A percentile compares a stretch with the other conserved stretches of the same genome.
These are phyloP conservation scores for Ips typographus DNA, from an alignment of 1,140 invertebrate genomes.

Conservation along the genomic window DNA sequence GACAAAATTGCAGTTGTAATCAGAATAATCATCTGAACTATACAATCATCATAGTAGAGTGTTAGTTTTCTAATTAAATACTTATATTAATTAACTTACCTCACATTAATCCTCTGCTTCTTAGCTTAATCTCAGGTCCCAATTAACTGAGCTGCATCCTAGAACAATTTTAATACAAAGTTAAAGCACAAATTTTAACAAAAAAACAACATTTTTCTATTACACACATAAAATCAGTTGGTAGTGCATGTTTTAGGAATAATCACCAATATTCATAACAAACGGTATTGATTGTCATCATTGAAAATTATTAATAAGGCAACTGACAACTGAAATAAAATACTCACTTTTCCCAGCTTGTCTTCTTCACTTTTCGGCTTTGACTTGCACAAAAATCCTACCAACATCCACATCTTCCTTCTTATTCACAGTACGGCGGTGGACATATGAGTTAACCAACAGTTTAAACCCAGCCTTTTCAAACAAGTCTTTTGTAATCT, in stretches of 20 bases:
- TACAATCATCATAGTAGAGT: slow-evolving; percentile 44
- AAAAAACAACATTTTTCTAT: too few species aligned
- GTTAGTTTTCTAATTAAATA: too few species aligned
- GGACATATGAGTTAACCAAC: slow-evolving; percentile 71
- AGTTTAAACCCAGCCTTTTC: slow-evolving; percentile 68
- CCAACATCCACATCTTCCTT: slow-evolving; percentile 90
- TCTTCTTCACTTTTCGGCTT: slow-evolving; percentile 65
- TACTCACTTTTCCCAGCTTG: slow-evolving; percentile 4
- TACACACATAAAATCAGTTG: not conserved
- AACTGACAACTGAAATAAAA: slow-evolving; percentile 18
- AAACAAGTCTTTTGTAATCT: slow-evolving; percentile 67
- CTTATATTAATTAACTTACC: too few species aligned
- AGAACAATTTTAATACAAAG: too few species aligned
- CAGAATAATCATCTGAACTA: slow-evolving; percentile 50
- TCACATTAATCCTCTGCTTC: too few species aligned
- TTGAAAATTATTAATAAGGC: slow-evolving; percentile 1
- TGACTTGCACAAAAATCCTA: slow-evolving; percentile 89
- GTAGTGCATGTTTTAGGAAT: slow-evolving; percentile 37
- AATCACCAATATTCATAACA: slow-evolving; percentile 17
- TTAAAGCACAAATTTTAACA: too few species aligned
- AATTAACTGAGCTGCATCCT: too few species aligned
- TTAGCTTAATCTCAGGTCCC: too few species aligned
- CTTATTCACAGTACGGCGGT: slow-evolving; percentile 84
- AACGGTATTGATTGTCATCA: slow-evolving; percentile 29
- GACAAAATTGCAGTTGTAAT: slow-evolving; percentile 38